Base-by-base conservation (phyloP, 2,113 vertebrate genomes). In the Phylloscopus trochiloides region DNA sequence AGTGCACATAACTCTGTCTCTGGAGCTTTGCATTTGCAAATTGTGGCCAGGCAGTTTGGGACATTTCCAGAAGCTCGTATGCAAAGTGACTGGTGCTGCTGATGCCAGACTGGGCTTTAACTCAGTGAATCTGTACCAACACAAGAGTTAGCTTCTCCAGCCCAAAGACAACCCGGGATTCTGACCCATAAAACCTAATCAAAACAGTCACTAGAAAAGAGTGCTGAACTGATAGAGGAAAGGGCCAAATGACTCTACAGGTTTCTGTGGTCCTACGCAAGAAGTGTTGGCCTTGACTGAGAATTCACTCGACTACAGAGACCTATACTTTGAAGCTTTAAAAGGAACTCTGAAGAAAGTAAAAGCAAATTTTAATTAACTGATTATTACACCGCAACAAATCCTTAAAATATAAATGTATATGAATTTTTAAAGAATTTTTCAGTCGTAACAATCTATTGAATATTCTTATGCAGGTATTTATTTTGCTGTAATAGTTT, bases 41-140 rank as follows among this genome's bases (percentile, higher is more conserved):
- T 19, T 22, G 9, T 2, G 48, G 4, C 14, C 20, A 4, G 31
- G 57, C 36, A 40, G 36, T 14, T 4, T 17, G 72, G 82, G 82
- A 3, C 61, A 29, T 21, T 67, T 88, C 75, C 78, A 90, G 78
- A 12, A 81, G 28, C 0, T 1, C 2, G 0, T 10, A 2, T 50
- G 67, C 76, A 47, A 28, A 68, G 42, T 17, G 54, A 2, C 31
- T 29, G 65, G 10, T 20, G 42, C 6, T 34, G 66, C 15, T 52
- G 82, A 45, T 72, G 50, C 54, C 72, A 31, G 11, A 4, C 38
- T 19, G 65, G 11, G 11, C 47, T 83, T 31, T 16, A 11, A 7
- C 38, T 42, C 54, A 2, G 22, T 2, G 26, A 31, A 34, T 13
- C 54, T 59, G 6, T 4, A 28, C 67, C 77, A 32, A 1, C 18